Conservation (phyloP, 1,140 invertebrate genomes). For the Himalopsyche phryganea region DNA sequence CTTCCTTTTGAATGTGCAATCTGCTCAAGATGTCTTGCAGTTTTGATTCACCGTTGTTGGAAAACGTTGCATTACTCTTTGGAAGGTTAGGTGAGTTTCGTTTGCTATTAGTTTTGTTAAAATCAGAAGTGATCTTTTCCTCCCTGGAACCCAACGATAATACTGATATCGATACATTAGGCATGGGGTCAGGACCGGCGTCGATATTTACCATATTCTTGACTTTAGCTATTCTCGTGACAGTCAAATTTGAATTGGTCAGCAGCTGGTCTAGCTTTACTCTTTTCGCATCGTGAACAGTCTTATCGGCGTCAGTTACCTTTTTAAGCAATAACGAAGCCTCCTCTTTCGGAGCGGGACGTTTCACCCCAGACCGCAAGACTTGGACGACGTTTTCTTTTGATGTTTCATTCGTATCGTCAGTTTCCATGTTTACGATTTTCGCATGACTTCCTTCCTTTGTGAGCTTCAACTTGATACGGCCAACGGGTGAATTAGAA, state of each 20-base stretch:
- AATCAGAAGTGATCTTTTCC: conserved; percentile 20
- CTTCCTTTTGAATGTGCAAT: conserved; percentile 40
- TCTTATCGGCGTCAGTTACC: conserved; percentile 39
- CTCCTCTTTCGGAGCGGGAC: conserved; percentile 8
- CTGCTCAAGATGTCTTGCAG: conserved; percentile 48
- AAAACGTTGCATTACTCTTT: conserved; percentile 34
- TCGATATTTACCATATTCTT: conserved; percentile 7
- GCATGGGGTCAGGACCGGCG: conserved; percentile 7
- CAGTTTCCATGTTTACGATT: conserved; percentile 13
- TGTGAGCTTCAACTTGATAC: conserved; percentile 28
- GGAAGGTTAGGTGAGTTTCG: conserved; percentile 10
- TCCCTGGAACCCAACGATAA: conserved; percentile 21
- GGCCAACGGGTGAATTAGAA: conserved; percentile 20
- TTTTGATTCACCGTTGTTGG: conserved; percentile 50
- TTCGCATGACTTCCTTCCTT: conserved; percentile 24
- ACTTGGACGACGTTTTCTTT: conserved; percentile 19
- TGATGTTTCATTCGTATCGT: conserved; percentile 7
- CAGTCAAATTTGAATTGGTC: conserved; percentile 43
- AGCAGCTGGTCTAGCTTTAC: conserved; percentile 47
- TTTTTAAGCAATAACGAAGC: conserved; percentile 6
- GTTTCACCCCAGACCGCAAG: conserved; percentile 9
- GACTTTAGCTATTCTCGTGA: conserved; percentile 37
- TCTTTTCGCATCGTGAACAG: conserved; percentile 43
- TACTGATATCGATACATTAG: conserved; percentile 19
- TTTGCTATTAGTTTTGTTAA: conserved; percentile 15